Evolutionary conservation across 2,888 invertebrate genomes (phyloP), one percentile per base, ranked within the genome.

Genomic region (Coelopa pilipes): DNA sequence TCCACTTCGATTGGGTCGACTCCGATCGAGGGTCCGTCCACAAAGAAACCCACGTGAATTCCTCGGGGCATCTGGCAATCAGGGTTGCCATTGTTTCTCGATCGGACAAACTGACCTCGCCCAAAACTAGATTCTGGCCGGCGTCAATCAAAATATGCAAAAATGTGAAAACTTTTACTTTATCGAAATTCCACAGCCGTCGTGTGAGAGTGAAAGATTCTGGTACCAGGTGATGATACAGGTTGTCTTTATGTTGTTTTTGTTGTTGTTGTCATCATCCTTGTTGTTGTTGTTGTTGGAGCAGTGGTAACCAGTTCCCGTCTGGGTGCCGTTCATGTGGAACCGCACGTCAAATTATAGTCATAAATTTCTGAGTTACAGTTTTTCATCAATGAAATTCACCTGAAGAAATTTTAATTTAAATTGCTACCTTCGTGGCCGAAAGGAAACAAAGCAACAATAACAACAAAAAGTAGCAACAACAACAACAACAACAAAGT

Each of bases 361-460:
- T 67, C 67, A 67, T 67, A 67, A 67, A 67, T 67, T 67, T 50
- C 19, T 21, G 9, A 53, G 21, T 34, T 34, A 34, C 24, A 50
- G 67, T 67, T 67, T 67, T 66, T 67, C 67, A 50, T 67, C 67
- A 67, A 67, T 67, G 67, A 67, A 67, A 62, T 67, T 67, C 50
- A 34, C 46, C 46, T 12, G 34, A 67, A 53, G 67, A 67, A 53
- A 67, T 67, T 50, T 67, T 67, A 53, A 67, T 45, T 55, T 53
- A 50, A 67, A 67, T 55, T 67, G 67, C 53, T 67, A 53, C 67
- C 67, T 67, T 67, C 67, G 53, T 12, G 46, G 46, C 1, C 12
- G 24, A 21, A 60, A 15, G 34, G 24, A 60, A 60, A 21, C 5
- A 12, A 45, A 63, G 7, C 12, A 34, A 12, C 15, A 63, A 62